These are phyloP conservation scores for Diachasma alloeum DNA, from an alignment of 1,140 invertebrate genomes.

Conservation along the genomic window DNA sequence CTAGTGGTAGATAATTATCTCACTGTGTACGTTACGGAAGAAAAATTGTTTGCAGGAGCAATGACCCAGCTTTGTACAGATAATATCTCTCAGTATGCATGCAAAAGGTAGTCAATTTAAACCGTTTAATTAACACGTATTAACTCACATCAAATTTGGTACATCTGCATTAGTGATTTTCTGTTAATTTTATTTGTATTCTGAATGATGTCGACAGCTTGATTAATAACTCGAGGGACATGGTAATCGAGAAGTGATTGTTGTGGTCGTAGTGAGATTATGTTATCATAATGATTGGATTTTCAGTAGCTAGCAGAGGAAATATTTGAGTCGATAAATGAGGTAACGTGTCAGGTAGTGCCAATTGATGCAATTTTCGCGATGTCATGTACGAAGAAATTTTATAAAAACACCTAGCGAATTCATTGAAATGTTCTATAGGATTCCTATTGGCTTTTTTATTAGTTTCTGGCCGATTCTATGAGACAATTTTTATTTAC, in stretches of 20 bases:
- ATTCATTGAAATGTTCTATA: too few relatives aligned
- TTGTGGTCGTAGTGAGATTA: too few relatives aligned
- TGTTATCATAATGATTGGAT: too few relatives aligned
- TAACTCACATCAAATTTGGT: background rate
- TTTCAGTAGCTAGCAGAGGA: too few relatives aligned
- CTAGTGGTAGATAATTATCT: background rate
- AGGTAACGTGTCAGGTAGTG: background rate
- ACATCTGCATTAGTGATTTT: background rate
- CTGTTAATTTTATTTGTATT: background rate
- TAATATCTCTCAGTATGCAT: constrained; percentile 49
- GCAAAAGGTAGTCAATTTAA: constrained; percentile 44
- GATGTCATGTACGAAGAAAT: too few relatives aligned
- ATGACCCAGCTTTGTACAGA: constrained; percentile 48
- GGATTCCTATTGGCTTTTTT: too few relatives aligned
- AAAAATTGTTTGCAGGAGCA: constrained; percentile 46
- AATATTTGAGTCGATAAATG: background rate
- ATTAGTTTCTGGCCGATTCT: too few relatives aligned
- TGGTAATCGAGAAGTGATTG: too few relatives aligned
- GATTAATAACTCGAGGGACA: background rate
- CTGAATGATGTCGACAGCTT: background rate
- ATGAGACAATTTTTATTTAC: too few relatives aligned
- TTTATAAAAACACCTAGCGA: too few relatives aligned
- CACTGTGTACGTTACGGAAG: constrained; percentile 27
- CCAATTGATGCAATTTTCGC: too few relatives aligned
- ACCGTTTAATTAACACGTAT: background rate